Evolutionary conservation across 1,140 invertebrate genomes (phyloP).

Genomic region (Bombus affinis): DNA sequence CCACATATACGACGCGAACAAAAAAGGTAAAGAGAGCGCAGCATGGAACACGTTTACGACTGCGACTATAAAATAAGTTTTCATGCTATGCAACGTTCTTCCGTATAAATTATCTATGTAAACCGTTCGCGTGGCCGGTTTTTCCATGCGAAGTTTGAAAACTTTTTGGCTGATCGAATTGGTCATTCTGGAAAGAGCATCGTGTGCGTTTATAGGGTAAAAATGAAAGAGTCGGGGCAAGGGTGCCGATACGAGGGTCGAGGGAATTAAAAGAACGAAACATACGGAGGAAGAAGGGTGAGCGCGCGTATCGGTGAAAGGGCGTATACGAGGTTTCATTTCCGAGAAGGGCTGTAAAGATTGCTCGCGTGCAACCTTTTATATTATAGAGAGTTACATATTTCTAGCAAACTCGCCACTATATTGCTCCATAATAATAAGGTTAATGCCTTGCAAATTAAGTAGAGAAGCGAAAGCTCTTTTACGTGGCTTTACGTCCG

Average conservation of each 20-base stretch:
- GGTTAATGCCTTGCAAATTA: constrained; percentile 68
- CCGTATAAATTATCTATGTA: not conserved
- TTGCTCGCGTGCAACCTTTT: constrained; percentile 59
- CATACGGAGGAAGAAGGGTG: not conserved
- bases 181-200: not conserved
- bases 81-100: constrained; percentile 18
- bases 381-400: not conserved
- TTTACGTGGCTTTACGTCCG: constrained; percentile 56
- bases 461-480: constrained; percentile 62
- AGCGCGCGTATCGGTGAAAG: constrained; percentile 19
- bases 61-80: not conserved
- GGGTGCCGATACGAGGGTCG: not conserved
- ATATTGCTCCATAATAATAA: constrained; percentile 66
- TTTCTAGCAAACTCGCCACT: constrained; percentile 55
- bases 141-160: not conserved
- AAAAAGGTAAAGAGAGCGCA: not conserved
- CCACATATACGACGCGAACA: not conserved
- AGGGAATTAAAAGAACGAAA: not conserved
- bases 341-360: constrained; percentile 68
- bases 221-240: not conserved
- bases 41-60: constrained; percentile 7
- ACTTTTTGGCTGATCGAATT: not conserved
- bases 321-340: constrained; percentile 60
- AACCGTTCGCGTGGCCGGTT: too few species aligned
- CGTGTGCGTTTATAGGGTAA: not conserved